phyloP scores from a whole-genome alignment of 2,888 invertebrate species.

The Octodonta nipae region DNA sequence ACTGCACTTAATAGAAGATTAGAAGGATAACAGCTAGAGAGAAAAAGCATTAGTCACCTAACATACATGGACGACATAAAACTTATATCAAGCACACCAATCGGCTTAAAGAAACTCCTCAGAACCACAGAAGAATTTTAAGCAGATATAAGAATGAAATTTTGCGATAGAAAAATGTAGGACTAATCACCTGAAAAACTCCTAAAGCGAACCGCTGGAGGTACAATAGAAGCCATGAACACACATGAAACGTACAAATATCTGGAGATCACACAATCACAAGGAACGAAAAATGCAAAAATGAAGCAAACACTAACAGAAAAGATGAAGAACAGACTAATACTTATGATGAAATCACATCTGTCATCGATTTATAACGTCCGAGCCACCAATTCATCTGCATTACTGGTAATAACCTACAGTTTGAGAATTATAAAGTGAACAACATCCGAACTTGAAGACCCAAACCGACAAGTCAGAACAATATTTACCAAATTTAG shows the following conservation, averaged over 20 bases:
- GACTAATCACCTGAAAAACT: not conserved
- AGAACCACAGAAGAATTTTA: constrained; percentile 1
- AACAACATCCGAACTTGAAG: not conserved
- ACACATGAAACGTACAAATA: not conserved
- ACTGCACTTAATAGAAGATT: not conserved
- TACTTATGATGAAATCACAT: not conserved
- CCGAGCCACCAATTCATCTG: not conserved
- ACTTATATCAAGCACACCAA: not conserved
- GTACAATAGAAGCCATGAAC: constrained; percentile 1
- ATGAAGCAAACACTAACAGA: not conserved
- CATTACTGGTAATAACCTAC: not conserved
- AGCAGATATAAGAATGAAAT: constrained; percentile 1
- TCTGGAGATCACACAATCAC: not conserved
- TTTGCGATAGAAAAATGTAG: not conserved
- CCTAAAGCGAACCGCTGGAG: not conserved
- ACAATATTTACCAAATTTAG: not conserved
- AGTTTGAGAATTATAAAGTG: not conserved
- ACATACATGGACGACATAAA: constrained; percentile 1
- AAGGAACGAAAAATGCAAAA: not conserved
- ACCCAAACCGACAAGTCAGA: not conserved
- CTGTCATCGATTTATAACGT: not conserved
- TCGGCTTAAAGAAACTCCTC: not conserved
- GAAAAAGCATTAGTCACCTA: not conserved
- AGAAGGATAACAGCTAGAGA: not conserved
- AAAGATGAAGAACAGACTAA: not conserved